These are phyloP conservation scores for Plutella xylostella DNA, from an alignment of 2,888 invertebrate genomes.

Conservation along the genomic window DNA sequence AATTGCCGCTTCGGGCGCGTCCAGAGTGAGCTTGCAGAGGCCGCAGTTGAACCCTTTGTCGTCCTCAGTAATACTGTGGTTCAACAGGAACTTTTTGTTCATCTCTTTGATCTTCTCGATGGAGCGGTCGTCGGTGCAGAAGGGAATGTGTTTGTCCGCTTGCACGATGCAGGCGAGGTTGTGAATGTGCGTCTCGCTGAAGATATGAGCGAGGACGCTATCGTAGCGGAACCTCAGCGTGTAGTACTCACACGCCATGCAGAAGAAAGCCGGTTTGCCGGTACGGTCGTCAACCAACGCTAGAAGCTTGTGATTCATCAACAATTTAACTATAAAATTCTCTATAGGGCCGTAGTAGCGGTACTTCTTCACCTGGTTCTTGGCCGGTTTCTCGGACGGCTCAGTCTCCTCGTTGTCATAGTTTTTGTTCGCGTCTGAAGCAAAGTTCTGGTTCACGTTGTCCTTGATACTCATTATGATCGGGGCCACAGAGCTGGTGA, in stretches of 20 bases:
- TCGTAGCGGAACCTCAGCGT: constrained; percentile 58
- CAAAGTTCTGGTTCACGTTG: constrained; percentile 59
- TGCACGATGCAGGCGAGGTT: constrained; percentile 51
- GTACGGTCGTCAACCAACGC: constrained; percentile 56
- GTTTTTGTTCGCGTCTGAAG: constrained; percentile 51
- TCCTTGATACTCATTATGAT: constrained; percentile 64
- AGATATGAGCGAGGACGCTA: constrained; percentile 57
- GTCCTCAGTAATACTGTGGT: constrained; percentile 34
- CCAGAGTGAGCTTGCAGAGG: constrained; percentile 39
- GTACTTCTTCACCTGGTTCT: constrained; percentile 50
- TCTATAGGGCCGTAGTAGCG: constrained; percentile 61
- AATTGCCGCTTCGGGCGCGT: constrained; percentile 37
- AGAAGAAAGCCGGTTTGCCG: constrained; percentile 59
- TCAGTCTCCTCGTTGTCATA: constrained; percentile 55
- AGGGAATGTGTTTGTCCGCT: constrained; percentile 48
- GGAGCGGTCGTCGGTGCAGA: constrained; percentile 34
- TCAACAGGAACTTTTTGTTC: constrained; percentile 45
- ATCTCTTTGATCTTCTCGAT: constrained; percentile 48
- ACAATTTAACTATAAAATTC: constrained; percentile 40
- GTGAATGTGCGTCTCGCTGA: constrained; percentile 52
- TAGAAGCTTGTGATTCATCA: constrained; percentile 47
- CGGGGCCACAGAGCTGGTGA: constrained; percentile 54
- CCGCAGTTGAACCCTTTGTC: constrained; percentile 33
- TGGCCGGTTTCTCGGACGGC: constrained; percentile 38
- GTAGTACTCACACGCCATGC: constrained; percentile 60